A percentile compares a stretch with the other conserved stretches of the same genome.
Evolutionary conservation across 2,888 invertebrate species (phyloP).

Genomic region (Lysandra coridon): DNA sequence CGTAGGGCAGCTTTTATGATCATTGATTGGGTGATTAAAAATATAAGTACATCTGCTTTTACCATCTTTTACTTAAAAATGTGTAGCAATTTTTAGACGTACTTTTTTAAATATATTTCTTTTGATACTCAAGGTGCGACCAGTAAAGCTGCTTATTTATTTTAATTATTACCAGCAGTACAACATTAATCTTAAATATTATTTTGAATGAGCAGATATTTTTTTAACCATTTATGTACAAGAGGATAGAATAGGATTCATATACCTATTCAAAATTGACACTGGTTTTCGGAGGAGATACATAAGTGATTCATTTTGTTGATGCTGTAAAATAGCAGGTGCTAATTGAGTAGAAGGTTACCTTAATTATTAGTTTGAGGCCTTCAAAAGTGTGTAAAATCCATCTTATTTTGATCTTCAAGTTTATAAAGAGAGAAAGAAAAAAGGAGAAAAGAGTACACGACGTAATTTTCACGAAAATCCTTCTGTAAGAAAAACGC

Average conservation of each 20-base stretch:
- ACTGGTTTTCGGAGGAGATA: no score
- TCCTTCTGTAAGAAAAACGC: no score
- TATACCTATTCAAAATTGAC: no score
- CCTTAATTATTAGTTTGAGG: not conserved
- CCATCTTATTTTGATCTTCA: not conserved
- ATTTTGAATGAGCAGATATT: not conserved
- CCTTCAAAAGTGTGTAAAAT: no score
- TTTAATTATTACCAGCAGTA: not conserved
- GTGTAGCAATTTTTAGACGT: constrained; percentile 19
- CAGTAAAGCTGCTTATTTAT: not conserved
- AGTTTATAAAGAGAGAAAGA: no score
- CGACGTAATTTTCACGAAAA: no score
- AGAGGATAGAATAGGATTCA: no score
- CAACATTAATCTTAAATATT: not conserved
- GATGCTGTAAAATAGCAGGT: not conserved
- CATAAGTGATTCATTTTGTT: not conserved
- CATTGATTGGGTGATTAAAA: constrained; percentile 31
- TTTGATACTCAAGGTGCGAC: constrained; percentile 12
- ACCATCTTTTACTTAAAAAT: constrained; percentile 8
- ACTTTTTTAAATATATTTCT: not conserved
- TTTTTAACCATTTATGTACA: no score
- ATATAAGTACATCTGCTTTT: constrained; percentile 24
- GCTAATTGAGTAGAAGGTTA: not conserved
- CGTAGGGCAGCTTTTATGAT: constrained; percentile 53
- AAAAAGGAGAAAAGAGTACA: no score